Evolutionary conservation across 1,140 invertebrate genomes (phyloP), one percentile per base, ranked within the genome.

Genomic region (Nomia melanderi): DNA sequence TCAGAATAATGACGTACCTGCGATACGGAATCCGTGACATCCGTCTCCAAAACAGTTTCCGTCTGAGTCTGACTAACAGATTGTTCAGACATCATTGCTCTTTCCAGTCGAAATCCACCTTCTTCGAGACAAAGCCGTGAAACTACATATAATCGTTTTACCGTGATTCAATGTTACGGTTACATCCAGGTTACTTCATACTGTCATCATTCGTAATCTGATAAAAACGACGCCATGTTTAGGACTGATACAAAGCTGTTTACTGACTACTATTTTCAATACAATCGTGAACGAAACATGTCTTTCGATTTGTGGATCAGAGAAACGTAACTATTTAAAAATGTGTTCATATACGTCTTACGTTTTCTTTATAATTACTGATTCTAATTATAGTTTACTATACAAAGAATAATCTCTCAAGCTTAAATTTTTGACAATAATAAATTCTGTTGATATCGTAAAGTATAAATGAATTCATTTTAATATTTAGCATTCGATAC

Each of bases 41-140:
- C 86, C 41, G 75, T 77, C 59, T 88, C 81, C 44, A 87, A 81
- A 70, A 90, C 78, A 0, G 88, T 89, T 71, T 89, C 87, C n/a
- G 88, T 89, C 66, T 88, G 88, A 25, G 82, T 82, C 79, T 88
- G 88, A 36, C 79, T 86, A 41, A 82, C 78, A 9, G 87, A 79
- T 39, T 87, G 86, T 9, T 87, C 87, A 50, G 85, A 79, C 78
- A 88, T 85, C 41, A 71, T 77, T 50, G 81, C 56, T 77, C 84
- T 88, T 60, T 84, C 82, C 78, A 87, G 87, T 25, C 70, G 56
- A 54, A 29, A 53, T 50, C 29, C 41, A 66, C 54, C 33, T 50
- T 59, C 8, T 23, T 31, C 33, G 20, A 73, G 63, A 41, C 64
- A 33, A 11, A 41, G 56, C 27, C 54, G 12, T 36, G 59, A 39